A percentile compares a stretch with the other conserved stretches of the same genome.
phyloP scores from a whole-genome alignment of 2,113 vertebrate species.

The Nicator chloris region DNA sequence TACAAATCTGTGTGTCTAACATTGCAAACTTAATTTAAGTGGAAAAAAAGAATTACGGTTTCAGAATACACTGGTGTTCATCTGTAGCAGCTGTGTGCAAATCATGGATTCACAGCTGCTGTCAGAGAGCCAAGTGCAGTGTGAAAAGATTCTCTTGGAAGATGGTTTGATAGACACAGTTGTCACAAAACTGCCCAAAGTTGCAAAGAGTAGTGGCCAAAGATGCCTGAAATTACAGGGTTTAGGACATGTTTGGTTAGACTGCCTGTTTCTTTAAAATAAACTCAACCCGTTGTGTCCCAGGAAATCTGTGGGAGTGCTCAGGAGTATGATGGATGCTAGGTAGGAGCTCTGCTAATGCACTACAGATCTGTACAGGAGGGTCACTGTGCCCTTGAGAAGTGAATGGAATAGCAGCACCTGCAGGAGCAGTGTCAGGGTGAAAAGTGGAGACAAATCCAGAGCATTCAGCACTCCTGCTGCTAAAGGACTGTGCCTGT shows the following conservation, averaged over 20 bases:
- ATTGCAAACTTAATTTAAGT: background rate
- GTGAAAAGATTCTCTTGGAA: background rate
- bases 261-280: background rate
- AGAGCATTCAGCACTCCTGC: background rate
- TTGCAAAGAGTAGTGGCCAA: background rate
- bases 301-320: background rate
- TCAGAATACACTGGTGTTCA: background rate
- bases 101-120: background rate
- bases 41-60: background rate
- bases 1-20: background rate
- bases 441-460: background rate
- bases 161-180: background rate
- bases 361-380: background rate
- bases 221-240: background rate
- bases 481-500: background rate
- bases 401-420: background rate
- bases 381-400: background rate
- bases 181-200: background rate
- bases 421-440: accelerated
- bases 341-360: background rate
- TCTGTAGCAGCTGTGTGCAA: background rate
- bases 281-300: background rate
- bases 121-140: background rate
- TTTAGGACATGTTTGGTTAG: background rate
- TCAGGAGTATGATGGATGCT: background rate